Base-by-base conservation (phyloP, 1,140 invertebrate genomes). In the Drosophila arizonae region DNA sequence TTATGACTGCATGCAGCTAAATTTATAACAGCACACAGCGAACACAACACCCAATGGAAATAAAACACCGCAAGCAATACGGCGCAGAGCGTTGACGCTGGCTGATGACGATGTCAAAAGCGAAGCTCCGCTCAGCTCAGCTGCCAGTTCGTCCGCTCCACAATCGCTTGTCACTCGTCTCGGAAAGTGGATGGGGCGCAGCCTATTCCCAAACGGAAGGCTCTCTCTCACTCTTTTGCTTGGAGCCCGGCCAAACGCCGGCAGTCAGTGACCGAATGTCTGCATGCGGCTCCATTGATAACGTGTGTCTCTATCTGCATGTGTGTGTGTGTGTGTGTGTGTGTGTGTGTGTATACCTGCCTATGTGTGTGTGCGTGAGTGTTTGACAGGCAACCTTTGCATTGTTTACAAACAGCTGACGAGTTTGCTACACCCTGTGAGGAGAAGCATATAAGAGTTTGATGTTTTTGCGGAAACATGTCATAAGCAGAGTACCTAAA, bases 401-500 rank as follows among this genome's bases (percentile, higher is more conserved):
- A 87, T 85, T 85, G 81, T 85, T 85, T 85, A 85, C 81, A 56
- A 86, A 85, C 81, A 85, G 81, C 82, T 85, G 81, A 68, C 52
- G 62, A 46, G 13, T 10, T 46, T n/a, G 9, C 15, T 21, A 55
- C 30, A 48, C 43, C 45, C 67, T 63, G 62, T 48, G 68, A 50
- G 24, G 36, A 11, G 36, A 6, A 9, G 6, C 8, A 9, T 6
- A 30, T 30, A 6, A 36, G 3, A 13, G 36, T 39, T 13, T 64
- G 58, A n/a, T 43, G 21, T 1, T 9, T 57, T 17, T 46, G 15
- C 6, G 43, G 10, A 17, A 46, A 9, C 6, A 5, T 45, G 43
- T 17, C n/a, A 45, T 17, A 45, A 2, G 2, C 15, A 17, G 8
- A 3, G 3, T 10, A 11, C 3, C 13, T 39, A 11, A 6, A 39